phyloP scores from a whole-genome alignment of 2,888 invertebrate genomes.

The Drosophila subquinaria region DNA sequence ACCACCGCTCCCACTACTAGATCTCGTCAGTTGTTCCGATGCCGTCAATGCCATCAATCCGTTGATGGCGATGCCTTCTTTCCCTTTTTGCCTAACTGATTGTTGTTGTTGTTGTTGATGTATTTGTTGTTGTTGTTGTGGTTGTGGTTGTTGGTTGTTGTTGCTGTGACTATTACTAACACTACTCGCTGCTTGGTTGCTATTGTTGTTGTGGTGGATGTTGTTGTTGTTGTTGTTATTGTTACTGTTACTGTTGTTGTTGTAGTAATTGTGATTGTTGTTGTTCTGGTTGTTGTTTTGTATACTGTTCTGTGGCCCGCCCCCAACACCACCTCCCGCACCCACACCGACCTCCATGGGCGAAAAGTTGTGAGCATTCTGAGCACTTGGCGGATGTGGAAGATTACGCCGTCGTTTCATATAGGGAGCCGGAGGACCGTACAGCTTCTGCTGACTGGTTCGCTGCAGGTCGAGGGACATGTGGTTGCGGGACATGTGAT shows the following conservation, averaged over 20 bases:
- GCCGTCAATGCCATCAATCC: constrained; percentile 67
- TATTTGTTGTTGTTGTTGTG: constrained; percentile 35
- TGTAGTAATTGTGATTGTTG: constrained; percentile 43
- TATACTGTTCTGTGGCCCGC: constrained; percentile 57
- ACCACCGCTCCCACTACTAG: constrained; percentile 84
- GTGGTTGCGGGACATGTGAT: constrained; percentile 73
- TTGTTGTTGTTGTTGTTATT: constrained; percentile 34
- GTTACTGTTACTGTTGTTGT: constrained; percentile 45
- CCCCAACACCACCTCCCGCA: constrained; percentile 35
- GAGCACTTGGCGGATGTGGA: constrained; percentile 84
- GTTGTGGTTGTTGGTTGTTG: constrained; percentile 60
- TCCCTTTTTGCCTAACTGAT: constrained; percentile 84
- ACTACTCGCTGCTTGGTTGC: constrained; percentile 74
- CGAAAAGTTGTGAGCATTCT: constrained; percentile 84
- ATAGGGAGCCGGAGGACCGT: constrained; percentile 83
- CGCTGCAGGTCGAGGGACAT: constrained; percentile 84
- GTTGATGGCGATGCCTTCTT: constrained; percentile 82
- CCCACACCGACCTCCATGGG: constrained; percentile 79
- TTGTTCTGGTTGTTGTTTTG: constrained; percentile 42
- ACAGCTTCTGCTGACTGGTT: constrained; percentile 83
- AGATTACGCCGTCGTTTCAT: constrained; percentile 83
- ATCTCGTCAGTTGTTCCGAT: constrained; percentile 82
- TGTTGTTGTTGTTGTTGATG: constrained; percentile 65
- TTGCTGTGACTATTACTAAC: constrained; percentile 72
- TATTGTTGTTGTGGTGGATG: constrained; percentile 42